phyloP scores from a whole-genome alignment of 2,113 vertebrate species.

The Spilogale gracilis region DNA sequence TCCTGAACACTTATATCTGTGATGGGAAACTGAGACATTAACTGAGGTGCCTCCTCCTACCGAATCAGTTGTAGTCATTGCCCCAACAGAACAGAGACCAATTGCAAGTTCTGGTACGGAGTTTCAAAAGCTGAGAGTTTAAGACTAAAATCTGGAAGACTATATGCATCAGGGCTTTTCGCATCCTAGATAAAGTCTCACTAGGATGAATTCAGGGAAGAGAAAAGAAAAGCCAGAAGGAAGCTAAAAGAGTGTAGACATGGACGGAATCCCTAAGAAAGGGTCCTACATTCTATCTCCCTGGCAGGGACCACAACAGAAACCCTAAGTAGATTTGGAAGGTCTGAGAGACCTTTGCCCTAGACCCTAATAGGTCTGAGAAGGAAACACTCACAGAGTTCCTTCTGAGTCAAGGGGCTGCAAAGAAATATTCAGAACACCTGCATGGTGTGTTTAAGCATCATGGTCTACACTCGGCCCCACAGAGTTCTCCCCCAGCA shows the following conservation, averaged over 20 bases:
- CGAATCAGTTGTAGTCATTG: neutral
- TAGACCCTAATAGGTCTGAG: neutral
- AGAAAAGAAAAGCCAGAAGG: neutral
- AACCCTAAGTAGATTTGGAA: neutral
- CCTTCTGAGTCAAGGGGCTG: neutral
- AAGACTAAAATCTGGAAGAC: constrained; percentile 39
- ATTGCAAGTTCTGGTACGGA: neutral
- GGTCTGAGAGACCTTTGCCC: constrained; percentile 6
- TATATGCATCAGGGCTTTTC: neutral
- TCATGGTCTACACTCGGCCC: neutral
- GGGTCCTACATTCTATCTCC: neutral
- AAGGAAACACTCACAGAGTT: neutral
- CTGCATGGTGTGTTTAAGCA: neutral
- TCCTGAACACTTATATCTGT: constrained; percentile 30
- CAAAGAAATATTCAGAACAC: neutral
- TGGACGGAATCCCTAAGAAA: constrained; percentile 26
- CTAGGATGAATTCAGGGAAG: neutral
- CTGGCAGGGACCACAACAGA: neutral
- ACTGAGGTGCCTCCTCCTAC: neutral
- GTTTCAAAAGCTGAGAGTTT: constrained; percentile 59
- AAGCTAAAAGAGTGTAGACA: constrained; percentile 40
- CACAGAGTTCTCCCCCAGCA: neutral
- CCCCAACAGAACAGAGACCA: neutral
- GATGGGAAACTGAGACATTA: neutral
- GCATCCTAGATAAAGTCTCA: constrained; percentile 38